Evolutionary conservation across 2,113 vertebrate genomes (phyloP), one percentile per base, ranked within the genome.

Genomic region (Hemiscyllium ocellatum): DNA sequence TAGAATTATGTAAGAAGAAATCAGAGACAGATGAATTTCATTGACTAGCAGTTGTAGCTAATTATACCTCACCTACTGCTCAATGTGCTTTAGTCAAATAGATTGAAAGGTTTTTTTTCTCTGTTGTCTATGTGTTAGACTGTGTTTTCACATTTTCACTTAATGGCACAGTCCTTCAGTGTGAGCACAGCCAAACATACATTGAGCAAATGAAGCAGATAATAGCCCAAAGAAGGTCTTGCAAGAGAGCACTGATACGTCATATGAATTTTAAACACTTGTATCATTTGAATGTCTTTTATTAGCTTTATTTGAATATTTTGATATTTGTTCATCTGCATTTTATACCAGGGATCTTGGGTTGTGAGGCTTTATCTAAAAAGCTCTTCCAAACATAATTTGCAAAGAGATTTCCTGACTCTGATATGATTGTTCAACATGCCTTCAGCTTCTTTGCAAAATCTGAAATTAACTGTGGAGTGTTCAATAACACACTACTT

Each of bases 401-500:
- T 26, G 65, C 50, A 33, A 56, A 65, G 29, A 65, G 33, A 66
- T 3, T 91, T n/a, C 52, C 56, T 91, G 89, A 65, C 89, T 61
- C 56, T 65, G 89, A 65, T 91, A 65, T 19, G n/a, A 17, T 17
- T 91, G 89, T 65, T 91, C 5, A 61, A 91, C 37, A 56, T 65
- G 52, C 89, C 89, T 91, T 91, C 89, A 65, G 89, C 56, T 91
- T 33, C 56, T 37, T 33, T n/a, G 56, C 89, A 61, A 66, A 91
- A 65, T 65, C 86, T 91, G 65, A 91, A 65, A 65, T 65, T 91
- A 91, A 52, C 89, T 19, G 7, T 61, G 89, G 56, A n/a, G 37
- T 91, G 56, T 65, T 91, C 89, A 91, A 56, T 91, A 91, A 91
- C 89, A 91, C 29, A 61, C 89, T 65, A 91, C 89, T 66, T 65